Percentiles rank a stretch among this genome's conserved stretches.
phyloP scores from a whole-genome alignment of 2,888 invertebrate genomes.

The Hanleya hanleyi region DNA sequence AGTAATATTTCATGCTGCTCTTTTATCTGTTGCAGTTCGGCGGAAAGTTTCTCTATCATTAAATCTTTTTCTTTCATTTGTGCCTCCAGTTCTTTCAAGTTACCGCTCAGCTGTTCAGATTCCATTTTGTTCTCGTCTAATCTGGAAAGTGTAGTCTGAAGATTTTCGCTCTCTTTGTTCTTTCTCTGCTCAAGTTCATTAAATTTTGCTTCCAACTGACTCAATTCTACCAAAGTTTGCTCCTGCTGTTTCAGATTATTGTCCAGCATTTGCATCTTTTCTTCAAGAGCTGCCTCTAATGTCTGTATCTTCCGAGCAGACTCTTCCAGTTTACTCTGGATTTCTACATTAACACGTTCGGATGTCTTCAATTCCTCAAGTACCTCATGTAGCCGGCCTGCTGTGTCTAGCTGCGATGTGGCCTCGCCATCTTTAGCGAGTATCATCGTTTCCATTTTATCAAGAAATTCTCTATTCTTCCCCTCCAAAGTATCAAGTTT shows the following conservation, averaged over 20 bases:
- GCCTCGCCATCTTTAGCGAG: conserved; percentile 32
- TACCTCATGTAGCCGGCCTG: conserved; percentile 30
- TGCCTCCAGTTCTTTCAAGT: too few species aligned
- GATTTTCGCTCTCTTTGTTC: not conserved
- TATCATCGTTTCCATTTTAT: conserved; percentile 29
- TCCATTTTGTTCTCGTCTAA: not conserved
- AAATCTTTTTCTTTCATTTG: too few species aligned
- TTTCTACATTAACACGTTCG: conserved; percentile 27
- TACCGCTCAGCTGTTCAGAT: not conserved
- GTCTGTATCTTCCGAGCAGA: conserved; percentile 13
- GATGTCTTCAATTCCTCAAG: conserved; percentile 29
- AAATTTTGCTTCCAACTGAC: not conserved
- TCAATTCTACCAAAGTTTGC: too few species aligned
- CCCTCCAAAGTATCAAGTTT: conserved; percentile 19
- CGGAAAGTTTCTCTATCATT: too few species aligned
- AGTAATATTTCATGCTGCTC: too few species aligned
- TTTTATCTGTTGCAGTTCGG: too few species aligned
- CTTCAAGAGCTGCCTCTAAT: conserved; percentile 19
- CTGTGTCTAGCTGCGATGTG: conserved; percentile 33
- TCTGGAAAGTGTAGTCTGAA: not conserved
- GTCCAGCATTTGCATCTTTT: not conserved
- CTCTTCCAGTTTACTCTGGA: conserved; percentile 23
- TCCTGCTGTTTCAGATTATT: not conserved
- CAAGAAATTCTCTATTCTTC: conserved; percentile 36
- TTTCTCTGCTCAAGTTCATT: not conserved